phyloP scores from a whole-genome alignment of 2,113 vertebrate species.

The Rhegmatorhina hoffmannsi region DNA sequence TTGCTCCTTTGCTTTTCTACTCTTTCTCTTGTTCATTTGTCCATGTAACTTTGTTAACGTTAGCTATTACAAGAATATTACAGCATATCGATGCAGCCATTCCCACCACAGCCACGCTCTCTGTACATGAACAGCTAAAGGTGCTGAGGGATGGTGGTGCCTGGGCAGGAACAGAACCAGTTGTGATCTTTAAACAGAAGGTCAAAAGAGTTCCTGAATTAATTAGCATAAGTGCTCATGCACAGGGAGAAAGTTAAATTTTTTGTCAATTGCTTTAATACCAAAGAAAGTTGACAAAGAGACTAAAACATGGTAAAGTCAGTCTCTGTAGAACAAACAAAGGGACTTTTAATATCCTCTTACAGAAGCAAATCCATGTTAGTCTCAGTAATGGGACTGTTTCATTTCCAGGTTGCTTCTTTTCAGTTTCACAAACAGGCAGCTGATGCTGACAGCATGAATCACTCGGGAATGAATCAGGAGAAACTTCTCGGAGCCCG shows the following conservation, averaged over 20 bases:
- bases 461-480: not conserved
- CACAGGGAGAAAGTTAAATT: slow-evolving; percentile 13
- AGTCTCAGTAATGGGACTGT: not conserved
- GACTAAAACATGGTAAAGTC: not conserved
- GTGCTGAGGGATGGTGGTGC: not conserved
- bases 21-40: slow-evolving; percentile 63
- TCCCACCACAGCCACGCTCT: not conserved
- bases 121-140: accelerated
- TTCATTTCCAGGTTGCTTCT: not conserved
- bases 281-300: not conserved
- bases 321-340: not conserved
- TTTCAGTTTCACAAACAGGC: not conserved
- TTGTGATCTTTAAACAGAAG: not conserved
- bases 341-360: not conserved
- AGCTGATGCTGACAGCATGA: not conserved
- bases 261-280: slow-evolving; percentile 6
- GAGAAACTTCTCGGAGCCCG: not conserved
- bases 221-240: not conserved
- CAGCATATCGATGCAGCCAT: slow-evolving; percentile 31
- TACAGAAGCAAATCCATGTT: not conserved
- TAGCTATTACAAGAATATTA: slow-evolving; percentile 65
- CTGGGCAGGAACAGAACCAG: not conserved
- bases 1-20: slow-evolving; percentile 70
- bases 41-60: slow-evolving; percentile 67
- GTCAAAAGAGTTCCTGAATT: slow-evolving; percentile 35